These are phyloP conservation scores for Bibio marci DNA, from an alignment of 2,888 invertebrate genomes.

Conservation along the genomic window DNA sequence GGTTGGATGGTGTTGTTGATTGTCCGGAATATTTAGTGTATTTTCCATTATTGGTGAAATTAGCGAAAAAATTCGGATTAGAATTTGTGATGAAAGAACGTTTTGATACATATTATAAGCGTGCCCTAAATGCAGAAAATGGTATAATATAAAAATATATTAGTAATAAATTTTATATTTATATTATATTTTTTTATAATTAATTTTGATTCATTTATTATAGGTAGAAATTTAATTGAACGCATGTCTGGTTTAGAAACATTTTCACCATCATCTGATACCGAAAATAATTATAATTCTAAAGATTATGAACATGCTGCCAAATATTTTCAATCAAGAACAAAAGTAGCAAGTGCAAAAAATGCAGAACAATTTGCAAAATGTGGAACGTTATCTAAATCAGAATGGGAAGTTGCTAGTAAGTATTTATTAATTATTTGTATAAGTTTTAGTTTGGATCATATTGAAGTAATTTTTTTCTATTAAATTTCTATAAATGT, in stretches of 20 bases:
- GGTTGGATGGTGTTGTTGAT: slow-evolving; percentile 89
- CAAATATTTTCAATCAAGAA: slow-evolving; percentile 31
- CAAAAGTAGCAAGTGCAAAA: not conserved
- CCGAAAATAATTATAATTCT: slow-evolving; percentile 20
- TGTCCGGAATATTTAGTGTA: slow-evolving; percentile 98
- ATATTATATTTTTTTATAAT: too few relatives aligned
- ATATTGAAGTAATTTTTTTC: too few relatives aligned
- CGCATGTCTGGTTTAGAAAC: slow-evolving; percentile 69
- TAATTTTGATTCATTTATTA: not conserved
- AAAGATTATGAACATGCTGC: slow-evolving; percentile 61
- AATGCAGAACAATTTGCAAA: not conserved
- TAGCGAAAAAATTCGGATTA: slow-evolving; percentile 53
- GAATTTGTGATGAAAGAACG: slow-evolving; percentile 48
- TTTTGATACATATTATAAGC: slow-evolving; percentile 37
- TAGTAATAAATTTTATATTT: not conserved
- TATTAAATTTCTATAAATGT: too few relatives aligned
- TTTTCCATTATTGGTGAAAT: slow-evolving; percentile 64
- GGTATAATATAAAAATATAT: too few relatives aligned
- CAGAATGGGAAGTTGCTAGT: slow-evolving; percentile 91
- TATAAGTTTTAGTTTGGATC: too few relatives aligned
- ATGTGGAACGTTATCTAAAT: slow-evolving; percentile 62
- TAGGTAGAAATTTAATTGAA: slow-evolving; percentile 37
- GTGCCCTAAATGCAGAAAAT: slow-evolving; percentile 15
- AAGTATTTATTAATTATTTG: slow-evolving; percentile 32
- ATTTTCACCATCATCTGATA: slow-evolving; percentile 40